Evolutionary conservation across 1,140 invertebrate genomes (phyloP), one percentile per base, ranked within the genome.

Genomic region (Sitodiplosis mosellana): DNA sequence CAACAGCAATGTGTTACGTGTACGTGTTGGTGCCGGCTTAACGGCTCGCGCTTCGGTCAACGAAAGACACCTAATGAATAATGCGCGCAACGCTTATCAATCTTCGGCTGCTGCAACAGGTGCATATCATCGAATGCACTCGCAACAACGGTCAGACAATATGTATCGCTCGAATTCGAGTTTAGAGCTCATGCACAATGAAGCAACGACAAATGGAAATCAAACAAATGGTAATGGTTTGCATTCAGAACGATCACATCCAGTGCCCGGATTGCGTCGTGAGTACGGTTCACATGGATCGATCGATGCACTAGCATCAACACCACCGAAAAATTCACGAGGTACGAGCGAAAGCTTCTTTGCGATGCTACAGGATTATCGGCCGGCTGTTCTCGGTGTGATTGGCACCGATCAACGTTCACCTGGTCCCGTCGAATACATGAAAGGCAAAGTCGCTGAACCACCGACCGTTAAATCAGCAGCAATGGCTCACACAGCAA

Each of bases 291-390:
- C 70, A 54, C 73, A 75, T 60, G 73, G 73, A 17, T 41, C 36
- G 2, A 47, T 50, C 47, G 49, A 50, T 46, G 46, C 44, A 7
- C 44, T 50, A 4, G 46, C 49, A 15, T 12, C 38, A 3, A 34
- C 34, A 33, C 12, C 14, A 14, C 7, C 14, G 22, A 11, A 38
- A 57, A 56, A 57, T 1, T 59, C 64, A 15, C 27, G 27, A 5
- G 27, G 27, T 10, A 64, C 61, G n/a, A 69, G 71, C 33, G 80
- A 82, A 46, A 77, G 76, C 51, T 80, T 85, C 58, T 82, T 83
- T 63, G 80, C 78, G 7, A 83, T 90, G 80, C 72, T 89, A 8
- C 80, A 83, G 58, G 80, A 82, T 50, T 77, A 79, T 55, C 60
- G 73, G n/a, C 71, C 73, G 2, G 60, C 72, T 22, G 72, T 70